Base-by-base conservation (phyloP, 2,797 vertebrate genomes). In the Melanotaenia parkinsoni region DNA sequence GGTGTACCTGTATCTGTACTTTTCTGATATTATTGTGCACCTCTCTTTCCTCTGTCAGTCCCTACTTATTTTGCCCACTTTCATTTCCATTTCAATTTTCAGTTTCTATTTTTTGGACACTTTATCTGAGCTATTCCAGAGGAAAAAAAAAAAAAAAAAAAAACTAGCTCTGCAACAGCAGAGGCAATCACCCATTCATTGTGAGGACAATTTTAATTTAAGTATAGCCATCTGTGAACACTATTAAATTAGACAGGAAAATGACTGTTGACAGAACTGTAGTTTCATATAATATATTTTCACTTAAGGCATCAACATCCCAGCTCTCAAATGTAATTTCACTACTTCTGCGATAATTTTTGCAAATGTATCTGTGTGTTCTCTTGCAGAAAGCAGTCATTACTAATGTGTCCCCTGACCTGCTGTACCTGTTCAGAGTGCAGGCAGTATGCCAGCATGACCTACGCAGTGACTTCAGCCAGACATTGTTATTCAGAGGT, bases 401-500 rank as follows among this genome's bases (percentile, higher is more conserved):
- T 91, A 96, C 95, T 81, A 96, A 97, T 45, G 96, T 99, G 84
- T 98, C 96, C 81, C 95, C 97, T 63, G 97, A 99, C 74, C 92
- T 96, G 90, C 95, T 99, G 79, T 99, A 99, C 95, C 95, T 99
- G 90, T 99, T 99, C 94, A 94, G 97, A 86, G 98, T 99, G 80
- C 98, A 99, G 94, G 98, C 98, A 0, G 96, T 99, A 53, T 99
- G 98, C 93, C 96, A 95, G 84, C 96, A 95, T 56, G 98, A 99
- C 92, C 94, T 96, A 91, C 97, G 97, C 91, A 99, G 98, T 79
- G 98, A 99, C 92, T 99, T 99, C 93, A 99, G 98, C 94, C 98
- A 99, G 89, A 98, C 97, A 0, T 96, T 99, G 94, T 95, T 99
- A 77, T 97, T 99, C 80, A 96, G 94, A 95, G 98, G 98, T 99